phyloP scores from a whole-genome alignment of 2,888 invertebrate species.

The Euphydryas editha region DNA sequence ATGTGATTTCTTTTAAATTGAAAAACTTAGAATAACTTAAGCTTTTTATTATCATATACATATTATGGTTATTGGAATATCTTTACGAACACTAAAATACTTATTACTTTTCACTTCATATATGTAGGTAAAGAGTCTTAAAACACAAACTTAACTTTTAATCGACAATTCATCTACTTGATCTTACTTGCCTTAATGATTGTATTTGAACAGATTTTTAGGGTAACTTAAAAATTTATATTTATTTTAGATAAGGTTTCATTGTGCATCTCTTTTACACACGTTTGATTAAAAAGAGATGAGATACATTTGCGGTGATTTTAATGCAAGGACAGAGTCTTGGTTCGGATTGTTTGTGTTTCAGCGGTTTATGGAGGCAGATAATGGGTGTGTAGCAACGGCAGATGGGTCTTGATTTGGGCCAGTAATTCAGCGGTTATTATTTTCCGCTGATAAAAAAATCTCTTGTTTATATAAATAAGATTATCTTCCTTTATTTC shows the following conservation, averaged over 20 bases:
- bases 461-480: not conserved
- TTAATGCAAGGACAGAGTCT: slow-evolving; percentile 57
- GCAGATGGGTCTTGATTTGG: slow-evolving; percentile 66
- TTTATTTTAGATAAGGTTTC: slow-evolving; percentile 25
- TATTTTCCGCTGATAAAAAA: not conserved
- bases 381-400: slow-evolving; percentile 68
- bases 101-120: no score
- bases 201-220: slow-evolving; percentile 57
- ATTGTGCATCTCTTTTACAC: slow-evolving; percentile 13
- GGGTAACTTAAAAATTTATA: slow-evolving; percentile 62
- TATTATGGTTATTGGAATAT: no score
- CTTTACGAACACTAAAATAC: no score
- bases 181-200: slow-evolving; percentile 2
- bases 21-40: no score
- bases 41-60: no score
- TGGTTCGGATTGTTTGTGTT: slow-evolving; percentile 70
- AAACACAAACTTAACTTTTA: not conserved
- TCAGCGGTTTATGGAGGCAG: slow-evolving; percentile 72
- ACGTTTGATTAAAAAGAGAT: slow-evolving; percentile 26
- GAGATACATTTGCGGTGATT: slow-evolving; percentile 17
- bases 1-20: no score
- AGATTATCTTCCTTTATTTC: no score
- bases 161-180: not conserved
- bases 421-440: slow-evolving; percentile 51
- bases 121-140: no score